Base-by-base conservation (phyloP, 2,888 invertebrate genomes). In the Lepidocyrtoides sp. region DNA sequence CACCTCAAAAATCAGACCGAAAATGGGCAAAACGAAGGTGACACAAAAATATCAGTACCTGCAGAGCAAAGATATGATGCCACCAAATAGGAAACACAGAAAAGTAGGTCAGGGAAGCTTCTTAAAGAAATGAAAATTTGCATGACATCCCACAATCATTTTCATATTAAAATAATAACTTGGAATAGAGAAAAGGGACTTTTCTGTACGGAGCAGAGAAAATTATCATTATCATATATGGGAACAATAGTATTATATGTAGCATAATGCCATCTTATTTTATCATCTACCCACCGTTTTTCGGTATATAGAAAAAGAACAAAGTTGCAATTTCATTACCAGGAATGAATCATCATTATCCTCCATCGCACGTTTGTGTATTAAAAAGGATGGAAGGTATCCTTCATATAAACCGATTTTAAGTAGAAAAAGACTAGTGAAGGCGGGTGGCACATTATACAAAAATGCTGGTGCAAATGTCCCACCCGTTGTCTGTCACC, bases 111-210 rank as follows among this genome's bases (percentile, higher is more conserved):
- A 72, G 20, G 51, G 29, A 72, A 48, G 85, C 83, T 82, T 41
- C 79, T 57, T 54, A 41, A 48, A 48, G 41, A 82, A 82, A 82
- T 66, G 69, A 54, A 54, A 72, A 84, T 84, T 84, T 51, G 84
- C 84, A 84, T 84, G 84, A 72, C 84, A 84, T 84, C 84, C 54
- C 8, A 44, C 72, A 84, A 84, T 84, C 84, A 84, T 84, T 84
- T 84, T 72, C 44, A 20, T 23, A 72, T 72, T 41, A 72, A 72
- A 72, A 36, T 41, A 57, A 57, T 57, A 12, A 2, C 48, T 12
- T 48, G 48, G 12, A 12, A 48, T 4, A n/a, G 48, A 2, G 2
- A 12, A 2, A 48, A 48, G 14, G 48, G 48, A 48, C 2, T 48
- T 12, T 48, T 48, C 48, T 48, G 8, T 36, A 36, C 8, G 8